Percentiles rank a stretch among this genome's conserved stretches.
Conservation (phyloP, 1,140 invertebrate species). For the Diprion similis region DNA sequence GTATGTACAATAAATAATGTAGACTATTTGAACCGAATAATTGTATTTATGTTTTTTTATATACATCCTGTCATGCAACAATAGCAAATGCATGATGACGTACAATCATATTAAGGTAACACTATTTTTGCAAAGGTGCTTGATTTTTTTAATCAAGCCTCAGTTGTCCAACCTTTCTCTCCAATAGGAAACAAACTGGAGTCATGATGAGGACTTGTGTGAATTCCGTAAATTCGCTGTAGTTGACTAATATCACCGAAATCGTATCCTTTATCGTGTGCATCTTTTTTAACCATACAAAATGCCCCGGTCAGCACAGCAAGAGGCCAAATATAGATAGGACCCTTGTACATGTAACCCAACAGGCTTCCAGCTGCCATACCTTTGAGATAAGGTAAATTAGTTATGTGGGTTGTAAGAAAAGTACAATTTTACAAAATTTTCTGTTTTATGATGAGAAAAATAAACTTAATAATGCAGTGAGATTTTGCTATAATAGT, state of each 20-base stretch:
- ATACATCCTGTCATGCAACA: constrained; percentile 16
- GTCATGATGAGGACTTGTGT: not conserved
- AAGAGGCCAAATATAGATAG: constrained; percentile 32
- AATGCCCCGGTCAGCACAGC: constrained; percentile 44
- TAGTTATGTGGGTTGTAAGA: too few relatives aligned
- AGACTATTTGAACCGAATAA: not conserved
- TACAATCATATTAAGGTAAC: constrained; percentile 4
- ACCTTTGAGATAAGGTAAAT: constrained; percentile 64
- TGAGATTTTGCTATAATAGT: constrained; percentile 3
- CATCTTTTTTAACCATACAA: constrained; percentile 14
- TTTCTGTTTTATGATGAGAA: too few relatives aligned
- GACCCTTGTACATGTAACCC: constrained; percentile 63
- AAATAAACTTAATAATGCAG: too few relatives aligned
- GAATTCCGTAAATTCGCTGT: not conserved
- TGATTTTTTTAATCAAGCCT: not conserved
- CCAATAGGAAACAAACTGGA: not conserved
- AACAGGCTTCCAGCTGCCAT: constrained; percentile 63
- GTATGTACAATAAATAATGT: constrained; percentile 6
- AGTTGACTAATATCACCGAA: not conserved
- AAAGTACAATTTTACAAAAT: too few relatives aligned
- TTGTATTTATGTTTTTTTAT: constrained; percentile 11
- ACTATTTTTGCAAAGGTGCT: constrained; percentile 5
- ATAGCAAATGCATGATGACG: constrained; percentile 1
- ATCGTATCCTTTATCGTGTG: constrained; percentile 12
- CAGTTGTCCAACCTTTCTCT: constrained; percentile 7